Percentiles rank a stretch among this genome's conserved stretches.
Evolutionary conservation across 2,113 vertebrate genomes (phyloP).

Genomic region (Dasyurus viverrinus): DNA sequence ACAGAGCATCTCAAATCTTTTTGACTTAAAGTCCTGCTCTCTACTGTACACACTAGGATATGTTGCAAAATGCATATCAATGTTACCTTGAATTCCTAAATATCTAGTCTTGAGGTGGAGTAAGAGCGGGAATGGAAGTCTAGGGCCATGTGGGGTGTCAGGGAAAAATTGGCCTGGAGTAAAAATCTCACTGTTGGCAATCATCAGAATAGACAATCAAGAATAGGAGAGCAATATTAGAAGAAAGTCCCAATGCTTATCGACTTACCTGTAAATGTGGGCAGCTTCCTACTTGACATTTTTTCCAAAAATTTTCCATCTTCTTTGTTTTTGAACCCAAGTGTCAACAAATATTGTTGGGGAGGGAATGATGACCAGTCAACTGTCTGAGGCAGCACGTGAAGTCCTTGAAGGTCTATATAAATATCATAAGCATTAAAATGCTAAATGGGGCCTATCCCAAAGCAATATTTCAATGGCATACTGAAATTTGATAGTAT

Average conservation of each 20-base stretch:
- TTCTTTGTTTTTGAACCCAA: conserved; percentile 82
- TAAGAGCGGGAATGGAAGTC: not conserved
- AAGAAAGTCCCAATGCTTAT: not conserved
- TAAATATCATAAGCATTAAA: conserved; percentile 37
- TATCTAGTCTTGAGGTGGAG: not conserved
- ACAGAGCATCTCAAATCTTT: not conserved
- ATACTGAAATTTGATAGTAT: not conserved
- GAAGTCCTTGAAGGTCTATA: conserved; percentile 79
- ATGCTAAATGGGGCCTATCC: conserved; percentile 10
- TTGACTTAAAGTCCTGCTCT: not conserved
- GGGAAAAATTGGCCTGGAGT: not conserved
- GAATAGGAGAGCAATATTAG: not conserved
- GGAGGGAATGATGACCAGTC: conserved; percentile 71
- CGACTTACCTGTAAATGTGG: conserved; percentile 80
- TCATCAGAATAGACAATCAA: not conserved
- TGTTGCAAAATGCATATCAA: not conserved
- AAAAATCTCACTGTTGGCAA: conserved; percentile 23
- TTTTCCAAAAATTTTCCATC: conserved; percentile 82
- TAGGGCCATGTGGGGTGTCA: not conserved
- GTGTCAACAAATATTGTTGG: conserved; percentile 79
- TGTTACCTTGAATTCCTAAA: not conserved
- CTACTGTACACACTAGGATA: accelerated
- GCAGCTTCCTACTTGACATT: conserved; percentile 75
- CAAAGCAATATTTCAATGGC: not conserved
- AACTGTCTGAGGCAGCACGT: conserved; percentile 81